These are phyloP conservation scores for Neoaliturus tenellus DNA, from an alignment of 2,888 invertebrate genomes.

Conservation along the genomic window DNA sequence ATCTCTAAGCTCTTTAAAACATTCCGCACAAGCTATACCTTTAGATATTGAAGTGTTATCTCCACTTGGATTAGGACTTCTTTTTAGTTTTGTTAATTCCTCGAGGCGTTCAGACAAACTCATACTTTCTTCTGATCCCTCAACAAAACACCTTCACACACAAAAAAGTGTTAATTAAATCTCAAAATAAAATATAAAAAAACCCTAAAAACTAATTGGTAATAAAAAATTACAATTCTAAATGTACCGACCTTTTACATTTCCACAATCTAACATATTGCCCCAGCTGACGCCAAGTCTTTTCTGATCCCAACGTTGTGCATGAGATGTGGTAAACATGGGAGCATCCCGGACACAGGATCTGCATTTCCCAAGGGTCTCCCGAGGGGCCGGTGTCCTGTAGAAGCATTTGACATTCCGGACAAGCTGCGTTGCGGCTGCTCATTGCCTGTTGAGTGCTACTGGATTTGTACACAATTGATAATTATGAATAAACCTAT, in stretches of 20 bases:
- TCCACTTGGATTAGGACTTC: background rate
- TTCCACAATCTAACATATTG: background rate
- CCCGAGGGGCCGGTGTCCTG: background rate
- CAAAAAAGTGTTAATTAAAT: background rate
- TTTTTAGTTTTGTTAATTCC: background rate
- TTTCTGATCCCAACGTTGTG: background rate
- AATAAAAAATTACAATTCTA: too few species aligned
- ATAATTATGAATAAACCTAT: too few species aligned
- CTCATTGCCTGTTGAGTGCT: too few species aligned
- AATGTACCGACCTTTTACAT: background rate
- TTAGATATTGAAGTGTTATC: background rate
- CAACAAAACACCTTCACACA: background rate
- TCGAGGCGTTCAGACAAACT: background rate
- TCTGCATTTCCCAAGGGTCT: background rate
- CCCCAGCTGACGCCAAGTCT: background rate
- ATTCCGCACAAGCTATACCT: background rate
- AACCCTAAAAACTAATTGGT: too few species aligned
- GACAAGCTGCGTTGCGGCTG: background rate
- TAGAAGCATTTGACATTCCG: background rate
- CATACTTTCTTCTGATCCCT: background rate
- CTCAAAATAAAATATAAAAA: background rate
- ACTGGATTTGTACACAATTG: too few species aligned
- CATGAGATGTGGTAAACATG: background rate
- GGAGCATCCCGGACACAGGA: background rate
- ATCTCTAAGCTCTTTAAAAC: background rate